Conservation (phyloP, 2,797 vertebrate species). For the Aselliscus stoliczkanus region DNA sequence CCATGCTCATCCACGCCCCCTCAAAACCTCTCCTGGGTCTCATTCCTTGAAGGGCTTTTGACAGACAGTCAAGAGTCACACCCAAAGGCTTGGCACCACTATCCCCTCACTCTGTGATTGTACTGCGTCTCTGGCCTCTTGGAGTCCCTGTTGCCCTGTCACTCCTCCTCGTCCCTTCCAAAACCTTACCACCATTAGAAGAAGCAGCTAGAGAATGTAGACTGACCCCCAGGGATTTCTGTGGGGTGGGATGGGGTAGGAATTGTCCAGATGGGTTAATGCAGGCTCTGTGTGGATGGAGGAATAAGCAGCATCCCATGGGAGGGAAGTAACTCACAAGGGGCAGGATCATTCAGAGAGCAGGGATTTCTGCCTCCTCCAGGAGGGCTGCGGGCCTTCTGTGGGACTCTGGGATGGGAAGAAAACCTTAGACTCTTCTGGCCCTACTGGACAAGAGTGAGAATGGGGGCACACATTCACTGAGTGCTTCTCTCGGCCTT, state of each 20-base stretch:
- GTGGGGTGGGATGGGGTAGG: neutral
- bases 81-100: neutral
- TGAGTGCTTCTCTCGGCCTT: neutral
- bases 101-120: neutral
- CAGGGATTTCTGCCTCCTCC: neutral
- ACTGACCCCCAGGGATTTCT: neutral
- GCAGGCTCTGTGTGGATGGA: accelerated
- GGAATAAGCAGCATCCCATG: neutral
- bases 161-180: neutral
- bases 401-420: neutral
- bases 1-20: accelerated
- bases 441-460: neutral
- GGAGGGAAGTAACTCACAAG: neutral
- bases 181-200: neutral
- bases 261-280: neutral
- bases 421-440: neutral
- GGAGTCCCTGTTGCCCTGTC: neutral
- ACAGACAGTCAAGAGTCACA: neutral
- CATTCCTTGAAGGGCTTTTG: neutral
- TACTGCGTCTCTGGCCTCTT: neutral
- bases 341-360: no score
- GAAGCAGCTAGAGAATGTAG: neutral
- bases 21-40: neutral
- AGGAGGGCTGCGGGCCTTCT: neutral
- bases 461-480: accelerated